Evolutionary conservation across 2,113 vertebrate genomes (phyloP).

Genomic region (Oceanites oceanicus): DNA sequence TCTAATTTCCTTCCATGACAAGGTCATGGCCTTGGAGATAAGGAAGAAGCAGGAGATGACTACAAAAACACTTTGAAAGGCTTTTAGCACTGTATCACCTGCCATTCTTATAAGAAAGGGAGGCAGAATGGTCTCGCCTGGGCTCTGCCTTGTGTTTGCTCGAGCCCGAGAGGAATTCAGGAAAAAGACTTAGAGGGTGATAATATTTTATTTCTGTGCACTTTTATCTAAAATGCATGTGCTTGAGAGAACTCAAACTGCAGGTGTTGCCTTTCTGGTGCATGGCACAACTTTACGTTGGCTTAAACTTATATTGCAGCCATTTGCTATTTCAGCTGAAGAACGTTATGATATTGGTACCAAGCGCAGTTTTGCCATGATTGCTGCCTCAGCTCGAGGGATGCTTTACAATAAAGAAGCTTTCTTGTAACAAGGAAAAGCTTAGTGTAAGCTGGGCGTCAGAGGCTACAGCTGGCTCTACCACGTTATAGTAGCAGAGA

Average conservation of each 20-base stretch:
- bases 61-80: neutral
- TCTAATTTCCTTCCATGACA: neutral
- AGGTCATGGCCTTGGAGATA: neutral
- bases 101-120: neutral
- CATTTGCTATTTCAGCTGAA: neutral
- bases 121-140: neutral
- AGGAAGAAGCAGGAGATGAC: neutral
- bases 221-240: neutral
- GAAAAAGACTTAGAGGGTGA: neutral
- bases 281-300: fast-evolving
- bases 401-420: neutral
- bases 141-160: neutral
- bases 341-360: neutral
- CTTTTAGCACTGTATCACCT: neutral
- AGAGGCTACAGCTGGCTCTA: neutral
- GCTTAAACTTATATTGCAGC: fast-evolving
- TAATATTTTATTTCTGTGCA: neutral
- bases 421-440: neutral
- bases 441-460: neutral
- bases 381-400: neutral
- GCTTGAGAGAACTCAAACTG: neutral
- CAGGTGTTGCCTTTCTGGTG: neutral
- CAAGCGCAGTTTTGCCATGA: too few relatives aligned
- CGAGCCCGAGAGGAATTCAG: neutral
- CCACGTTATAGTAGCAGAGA: fast-evolving